Base-by-base conservation (phyloP, 2,888 invertebrate species). In the Plutella xylostella region DNA sequence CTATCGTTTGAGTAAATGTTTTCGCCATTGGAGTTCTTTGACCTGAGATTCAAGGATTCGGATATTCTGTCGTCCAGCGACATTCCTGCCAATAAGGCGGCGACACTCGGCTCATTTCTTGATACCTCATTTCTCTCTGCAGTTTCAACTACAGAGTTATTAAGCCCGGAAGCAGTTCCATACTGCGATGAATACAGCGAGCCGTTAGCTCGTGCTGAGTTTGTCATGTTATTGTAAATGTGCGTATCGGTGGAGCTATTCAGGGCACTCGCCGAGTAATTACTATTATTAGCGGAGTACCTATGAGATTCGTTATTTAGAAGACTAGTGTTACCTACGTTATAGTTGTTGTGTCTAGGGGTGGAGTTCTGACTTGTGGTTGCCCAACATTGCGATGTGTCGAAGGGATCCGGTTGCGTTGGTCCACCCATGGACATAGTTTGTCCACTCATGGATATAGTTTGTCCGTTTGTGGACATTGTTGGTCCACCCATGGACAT, bases 41-140 rank as follows among this genome's bases (percentile, higher is more conserved):
- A 67, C 63, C 77, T 71, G 59, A 83, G 77, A 66, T 83, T 83
- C 56, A 83, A 52, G 4, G 83, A 83, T 63, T 78, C 78, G 0
- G 83, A 83, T 51, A 83, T 82, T 68, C 69, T 68, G 51, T 83
- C 83, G 55, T 83, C 83, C 48, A 83, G 61, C 42, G 83, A 83
- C 73, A 82, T 72, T 43, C 70, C 60, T 4, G 72, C 64, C 43
- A 80, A 41, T 0, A 70, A 55, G 9, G 59, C 55, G 1, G 60
- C 49, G 2, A 69, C 48, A 37, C 52, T 61, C 11, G 58, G 58
- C 15, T 33, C 39, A 0, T n/a, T n/a, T n/a, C n/a, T n/a, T n/a
- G 52, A 42, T 14, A 53, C 45, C 43, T 9, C 12, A 30, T 65
- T 68, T 43, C 61, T 60, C 57, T 71, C 69, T 37, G 63, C n/a